Conservation (phyloP, 2,888 invertebrate genomes). For the Ochropacha duplaris region DNA sequence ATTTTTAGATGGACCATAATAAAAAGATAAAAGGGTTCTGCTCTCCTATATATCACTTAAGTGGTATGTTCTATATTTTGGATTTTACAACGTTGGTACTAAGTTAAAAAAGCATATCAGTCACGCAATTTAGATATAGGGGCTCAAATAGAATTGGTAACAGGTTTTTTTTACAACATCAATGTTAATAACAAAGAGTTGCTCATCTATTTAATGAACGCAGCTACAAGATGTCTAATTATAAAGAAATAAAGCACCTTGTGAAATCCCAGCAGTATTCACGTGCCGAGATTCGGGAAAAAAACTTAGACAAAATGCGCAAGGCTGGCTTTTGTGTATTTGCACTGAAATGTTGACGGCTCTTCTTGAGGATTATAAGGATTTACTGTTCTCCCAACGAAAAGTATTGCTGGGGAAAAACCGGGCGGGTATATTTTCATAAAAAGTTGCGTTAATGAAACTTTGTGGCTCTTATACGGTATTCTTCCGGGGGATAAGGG, state of each 20-base stretch:
- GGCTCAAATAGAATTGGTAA: no score
- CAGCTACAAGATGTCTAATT: neutral
- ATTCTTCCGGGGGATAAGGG: neutral
- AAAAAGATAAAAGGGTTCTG: conserved; percentile 6
- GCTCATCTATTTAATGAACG: neutral
- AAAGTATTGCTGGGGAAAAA: conserved; percentile 27
- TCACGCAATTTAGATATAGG: no score
- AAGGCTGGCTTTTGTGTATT: conserved; percentile 37
- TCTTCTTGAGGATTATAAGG: conserved; percentile 42
- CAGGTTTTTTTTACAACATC: no score
- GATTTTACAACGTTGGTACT: neutral
- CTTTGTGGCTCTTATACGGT: conserved; percentile 1
- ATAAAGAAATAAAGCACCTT: neutral
- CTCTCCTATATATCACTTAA: conserved; percentile 1
- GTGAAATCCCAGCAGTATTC: neutral
- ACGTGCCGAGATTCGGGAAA: conserved; percentile 20
- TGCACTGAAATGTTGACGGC: conserved; percentile 47
- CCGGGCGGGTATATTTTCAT: conserved; percentile 9
- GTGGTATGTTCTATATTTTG: neutral
- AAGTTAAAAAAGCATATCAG: neutral
- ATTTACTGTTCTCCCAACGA: conserved; percentile 41
- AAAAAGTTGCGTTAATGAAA: conserved; percentile 8
- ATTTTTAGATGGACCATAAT: conserved; percentile 24
- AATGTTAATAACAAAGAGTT: no score
- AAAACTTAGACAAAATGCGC: conserved; percentile 36